phyloP scores from a whole-genome alignment of 1,140 invertebrate species.

The Zophobas atratus region DNA sequence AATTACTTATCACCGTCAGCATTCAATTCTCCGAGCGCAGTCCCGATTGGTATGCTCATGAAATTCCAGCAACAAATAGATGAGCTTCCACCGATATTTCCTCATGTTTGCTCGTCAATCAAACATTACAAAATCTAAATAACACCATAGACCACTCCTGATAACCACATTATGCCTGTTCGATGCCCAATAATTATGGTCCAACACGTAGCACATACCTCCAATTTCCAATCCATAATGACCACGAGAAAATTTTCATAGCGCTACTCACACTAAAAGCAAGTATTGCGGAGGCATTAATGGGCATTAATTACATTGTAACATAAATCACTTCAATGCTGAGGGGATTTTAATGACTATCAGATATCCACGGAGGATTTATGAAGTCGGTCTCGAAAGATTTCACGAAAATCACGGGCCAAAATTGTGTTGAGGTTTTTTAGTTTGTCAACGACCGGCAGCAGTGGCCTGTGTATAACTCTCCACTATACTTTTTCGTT shows the following conservation, averaged over 20 bases:
- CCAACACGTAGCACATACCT: constrained; percentile 18
- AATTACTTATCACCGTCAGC: no score
- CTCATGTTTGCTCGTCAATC: background rate
- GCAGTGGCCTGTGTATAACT: no score
- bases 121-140: background rate
- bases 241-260: constrained; percentile 10
- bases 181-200: constrained; percentile 21
- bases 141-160: constrained; percentile 1
- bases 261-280: background rate
- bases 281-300: background rate
- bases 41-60: no score
- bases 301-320: constrained; percentile 16
- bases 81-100: no score
- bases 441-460: no score
- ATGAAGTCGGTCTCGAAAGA: no score
- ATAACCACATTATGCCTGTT: constrained; percentile 1
- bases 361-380: background rate
- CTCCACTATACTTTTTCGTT: no score
- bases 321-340: background rate
- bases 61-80: no score
- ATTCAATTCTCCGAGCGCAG: no score
- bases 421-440: no score
- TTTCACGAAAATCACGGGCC: background rate
- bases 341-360: background rate
- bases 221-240: constrained; percentile 21